A percentile compares a stretch with the other conserved stretches of the same genome.
These are phyloP conservation scores for Ephydatia muelleri DNA, from an alignment of 37 sponge, comb jelly and placozoan species.

Conservation along the genomic window DNA sequence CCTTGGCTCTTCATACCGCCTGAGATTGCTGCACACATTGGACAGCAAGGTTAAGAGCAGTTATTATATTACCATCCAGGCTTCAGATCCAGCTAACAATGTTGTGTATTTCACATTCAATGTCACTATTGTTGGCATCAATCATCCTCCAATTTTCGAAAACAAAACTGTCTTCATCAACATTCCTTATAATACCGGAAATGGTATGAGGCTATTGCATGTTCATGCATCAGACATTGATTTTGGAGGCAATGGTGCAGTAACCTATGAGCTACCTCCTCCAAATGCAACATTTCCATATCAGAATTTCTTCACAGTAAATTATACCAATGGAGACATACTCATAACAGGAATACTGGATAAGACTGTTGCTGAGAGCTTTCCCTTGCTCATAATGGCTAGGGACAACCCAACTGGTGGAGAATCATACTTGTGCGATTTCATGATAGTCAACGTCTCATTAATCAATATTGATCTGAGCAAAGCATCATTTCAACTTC, in stretches of 20 bases:
- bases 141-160: background rate
- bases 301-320: background rate
- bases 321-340: background rate
- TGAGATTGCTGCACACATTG: background rate
- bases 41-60: background rate
- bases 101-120: background rate
- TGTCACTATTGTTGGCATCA: background rate
- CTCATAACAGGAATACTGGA: background rate
- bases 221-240: background rate
- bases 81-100: background rate
- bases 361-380: background rate
- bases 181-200: background rate
- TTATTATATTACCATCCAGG: background rate
- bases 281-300: background rate
- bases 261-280: background rate
- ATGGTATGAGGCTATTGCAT: background rate
- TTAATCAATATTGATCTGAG: background rate
- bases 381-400: background rate
- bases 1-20: background rate
- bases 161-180: background rate
- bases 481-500: no score
- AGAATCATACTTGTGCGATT: background rate
- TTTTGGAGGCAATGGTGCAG: background rate
- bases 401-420: background rate
- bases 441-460: background rate